Base-by-base conservation (phyloP, 2,113 vertebrate genomes). In the Oreochromis spilurus region DNA sequence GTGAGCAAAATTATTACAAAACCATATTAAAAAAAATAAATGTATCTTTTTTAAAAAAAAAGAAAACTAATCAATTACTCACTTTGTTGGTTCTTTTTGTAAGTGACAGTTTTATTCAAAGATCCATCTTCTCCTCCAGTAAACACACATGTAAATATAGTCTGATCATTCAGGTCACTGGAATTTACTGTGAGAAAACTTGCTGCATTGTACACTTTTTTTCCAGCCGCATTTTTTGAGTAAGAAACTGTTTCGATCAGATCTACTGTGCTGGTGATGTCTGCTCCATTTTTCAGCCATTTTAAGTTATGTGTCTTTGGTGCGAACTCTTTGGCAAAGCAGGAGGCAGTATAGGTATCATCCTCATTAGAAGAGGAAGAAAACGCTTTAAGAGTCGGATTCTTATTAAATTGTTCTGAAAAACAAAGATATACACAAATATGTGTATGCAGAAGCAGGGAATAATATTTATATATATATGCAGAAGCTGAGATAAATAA, bases 261-360 rank as follows among this genome's bases (percentile, higher is more conserved):
- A 1, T 29, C 2, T 10, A 4, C 5, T 21, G 2, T 10, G 14
- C 9, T 0, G 5, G 2, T 4, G 24, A 93, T 1, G 14, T 80
- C 12, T 0, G 0, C 0, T 1, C 2, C 19, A 7, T 94, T 26
- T 83, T 53, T 0, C 55, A 5, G 55, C 55, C 55, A 58, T 58
- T 5, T 58, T 0, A 58, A 26, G 24, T 26, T 26, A 58, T 84
- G 43, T 1, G 0, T 0, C 5, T 87, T 82, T 43, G 96, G 96
- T 9, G 89, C 54, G 94, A 96, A 97, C 16, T 91, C 84, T 83
- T 65, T 87, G 86, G 95, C 96, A 87, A 94, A 67, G 89, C 96
- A 97, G 89, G 90, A 84, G 78, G 96, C 94, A 62, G 87, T 84
- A 79, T 86, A 84, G 2, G 83, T 82, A 4, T 1, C 6, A 2